phyloP scores from a whole-genome alignment of 1,140 invertebrate genomes.

The Drosophila jambulina region DNA sequence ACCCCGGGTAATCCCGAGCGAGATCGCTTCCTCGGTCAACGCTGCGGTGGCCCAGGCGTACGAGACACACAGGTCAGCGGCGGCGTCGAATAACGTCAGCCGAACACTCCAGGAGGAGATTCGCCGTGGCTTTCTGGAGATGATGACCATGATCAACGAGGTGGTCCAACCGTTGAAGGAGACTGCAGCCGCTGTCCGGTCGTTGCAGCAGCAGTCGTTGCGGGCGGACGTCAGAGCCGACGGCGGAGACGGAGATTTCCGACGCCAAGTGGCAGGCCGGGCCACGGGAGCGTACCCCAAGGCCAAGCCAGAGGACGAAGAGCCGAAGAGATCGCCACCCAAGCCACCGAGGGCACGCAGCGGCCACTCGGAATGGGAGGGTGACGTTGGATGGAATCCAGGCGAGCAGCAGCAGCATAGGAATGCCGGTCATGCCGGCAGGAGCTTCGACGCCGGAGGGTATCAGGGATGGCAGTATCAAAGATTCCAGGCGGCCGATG shows the following conservation, averaged over 20 bases:
- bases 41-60: too few relatives aligned
- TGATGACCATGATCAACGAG: not conserved
- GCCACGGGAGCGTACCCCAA: not conserved
- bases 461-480: not conserved
- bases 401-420: too few relatives aligned
- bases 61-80: too few relatives aligned
- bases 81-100: not conserved
- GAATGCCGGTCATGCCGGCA: too few relatives aligned
- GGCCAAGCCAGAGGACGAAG: not conserved
- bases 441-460: too few relatives aligned
- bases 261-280: too few relatives aligned
- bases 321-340: not conserved
- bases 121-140: not conserved
- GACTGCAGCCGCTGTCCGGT: not conserved
- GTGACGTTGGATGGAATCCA: too few relatives aligned
- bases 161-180: not conserved
- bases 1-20: too few relatives aligned
- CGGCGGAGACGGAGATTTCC: not conserved
- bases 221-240: not conserved
- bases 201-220: not conserved
- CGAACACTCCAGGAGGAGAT: not conserved
- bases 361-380: not conserved
- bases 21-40: too few relatives aligned
- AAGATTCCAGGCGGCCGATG: accelerated
- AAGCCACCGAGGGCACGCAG: not conserved